Evolutionary conservation across 2,888 invertebrate species (phyloP).

Genomic region (Drosophila sordidula): DNA sequence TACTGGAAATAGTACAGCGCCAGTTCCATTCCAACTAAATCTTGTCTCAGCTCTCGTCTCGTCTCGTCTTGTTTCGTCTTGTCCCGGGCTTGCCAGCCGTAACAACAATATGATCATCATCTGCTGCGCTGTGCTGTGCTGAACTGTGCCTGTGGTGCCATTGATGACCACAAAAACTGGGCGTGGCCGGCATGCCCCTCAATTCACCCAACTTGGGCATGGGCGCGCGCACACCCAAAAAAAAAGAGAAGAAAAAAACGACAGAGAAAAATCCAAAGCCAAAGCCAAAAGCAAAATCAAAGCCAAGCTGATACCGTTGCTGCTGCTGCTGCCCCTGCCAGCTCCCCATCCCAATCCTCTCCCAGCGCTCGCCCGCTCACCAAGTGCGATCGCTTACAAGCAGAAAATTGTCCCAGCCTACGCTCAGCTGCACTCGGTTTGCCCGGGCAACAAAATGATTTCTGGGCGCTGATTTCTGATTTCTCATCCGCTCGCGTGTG

Average conservation of each 20-base stretch:
- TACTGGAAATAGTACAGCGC: conserved; percentile 52
- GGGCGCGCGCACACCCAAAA: conserved; percentile 72
- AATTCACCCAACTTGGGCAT: conserved; percentile 75
- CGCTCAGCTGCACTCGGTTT: conserved; percentile 59
- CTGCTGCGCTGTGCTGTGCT: conserved; percentile 32
- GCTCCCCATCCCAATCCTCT: not conserved
- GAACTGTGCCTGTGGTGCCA: conserved; percentile 57
- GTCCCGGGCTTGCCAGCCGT: conserved; percentile 52
- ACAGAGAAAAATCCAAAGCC: conserved; percentile 10
- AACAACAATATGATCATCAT: conserved; percentile 61
- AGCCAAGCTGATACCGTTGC: conserved; percentile 31
- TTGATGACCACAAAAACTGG: conserved; percentile 79
- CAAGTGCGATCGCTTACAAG: conserved; percentile 79
- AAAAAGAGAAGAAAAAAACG: conserved; percentile 12
- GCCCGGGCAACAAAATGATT: conserved; percentile 52
- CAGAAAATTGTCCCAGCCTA: conserved; percentile 77
- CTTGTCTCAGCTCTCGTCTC: conserved; percentile 24
- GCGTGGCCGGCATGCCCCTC: conserved; percentile 77
- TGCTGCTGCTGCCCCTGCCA: not conserved
- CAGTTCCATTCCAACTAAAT: conserved; percentile 56
- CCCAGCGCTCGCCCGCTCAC: not conserved
- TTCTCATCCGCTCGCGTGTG: conserved; percentile 64
- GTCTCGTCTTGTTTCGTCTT: conserved; percentile 14
- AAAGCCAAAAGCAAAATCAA: conserved; percentile 41
- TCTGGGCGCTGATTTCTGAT: conserved; percentile 67